Base-by-base conservation (phyloP, 2,888 invertebrate species). In the Blastobasis adustella region DNA sequence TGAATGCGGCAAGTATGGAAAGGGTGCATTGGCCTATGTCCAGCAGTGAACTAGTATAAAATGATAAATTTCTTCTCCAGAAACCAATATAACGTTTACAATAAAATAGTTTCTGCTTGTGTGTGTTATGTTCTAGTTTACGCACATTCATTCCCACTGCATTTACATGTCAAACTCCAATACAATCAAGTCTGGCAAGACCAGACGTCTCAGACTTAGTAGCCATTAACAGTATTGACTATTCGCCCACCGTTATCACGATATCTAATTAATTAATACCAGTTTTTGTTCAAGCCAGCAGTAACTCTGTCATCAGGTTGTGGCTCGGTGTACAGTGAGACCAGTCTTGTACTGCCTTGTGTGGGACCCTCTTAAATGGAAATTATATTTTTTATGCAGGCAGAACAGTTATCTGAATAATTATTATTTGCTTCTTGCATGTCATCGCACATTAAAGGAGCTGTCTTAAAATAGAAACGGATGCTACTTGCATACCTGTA, bases 261-360 rank as follows among this genome's bases (percentile, higher is more conserved):
- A 69, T 64, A 81, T 86, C 81, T 79, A 81, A 82, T 87, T 85
- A 86, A 86, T 86, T 84, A 76, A 80, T 76, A 85, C 88, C 69
- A 80, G 86, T 85, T 85, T 78, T 78, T 75, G 74, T 77, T 69
- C 70, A 60, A 70, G 72, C 74, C 69, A 69, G 73, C 68, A 76
- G 80, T 83, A 83, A 74, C 68, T 84, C 79, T 79, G 77, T 82
- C 84, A 80, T 73, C 74, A 66, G 62, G 66, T 51, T 64, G 63
- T 60, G 70, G 76, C 81, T 78, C 77, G 74, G 75, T 67, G 69
- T 73, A 66, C 60, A 63, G 52, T 23, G 45, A 37, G 38, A 9
- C 9, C 10, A 8, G 42, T 7, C 9, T 42, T 71, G 63, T 55
- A 60, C 23, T 23, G 23, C 23, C 23, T 23, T 23, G 23, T 23